Conservation (phyloP, 2,113 vertebrate genomes). For the Todiramphus chloris region DNA sequence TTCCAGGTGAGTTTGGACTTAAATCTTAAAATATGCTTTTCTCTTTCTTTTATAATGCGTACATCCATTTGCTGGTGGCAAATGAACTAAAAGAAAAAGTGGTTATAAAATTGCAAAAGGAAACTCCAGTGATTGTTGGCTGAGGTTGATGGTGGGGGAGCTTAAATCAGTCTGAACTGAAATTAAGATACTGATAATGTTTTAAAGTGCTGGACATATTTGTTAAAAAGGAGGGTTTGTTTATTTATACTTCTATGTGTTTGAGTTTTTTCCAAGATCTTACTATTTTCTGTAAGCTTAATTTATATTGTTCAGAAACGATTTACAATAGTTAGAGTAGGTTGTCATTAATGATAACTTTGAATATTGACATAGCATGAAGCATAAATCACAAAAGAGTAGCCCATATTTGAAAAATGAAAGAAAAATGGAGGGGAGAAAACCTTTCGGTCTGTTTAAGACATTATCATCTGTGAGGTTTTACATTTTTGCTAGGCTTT, state of each 20-base stretch:
- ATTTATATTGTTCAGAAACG: not conserved
- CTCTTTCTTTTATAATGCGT: not conserved
- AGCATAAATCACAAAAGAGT: not conserved
- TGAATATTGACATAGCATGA: not conserved
- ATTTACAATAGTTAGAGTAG: not conserved
- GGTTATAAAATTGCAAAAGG: not conserved
- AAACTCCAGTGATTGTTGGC: not conserved
- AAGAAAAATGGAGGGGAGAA: not conserved
- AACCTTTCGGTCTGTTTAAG: not conserved
- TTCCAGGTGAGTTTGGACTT: not conserved
- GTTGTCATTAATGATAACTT: not conserved
- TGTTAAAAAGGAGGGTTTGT: not conserved
- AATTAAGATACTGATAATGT: not conserved
- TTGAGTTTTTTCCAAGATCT: not conserved
- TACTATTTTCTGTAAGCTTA: not conserved
- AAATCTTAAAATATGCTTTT: not conserved
- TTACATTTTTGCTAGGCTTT: not conserved
- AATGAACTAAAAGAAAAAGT: not conserved
- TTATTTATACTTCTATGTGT: not conserved
- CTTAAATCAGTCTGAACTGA: not conserved
- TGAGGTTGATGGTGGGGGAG: not conserved
- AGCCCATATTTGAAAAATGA: not conserved
- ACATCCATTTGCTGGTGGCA: not conserved
- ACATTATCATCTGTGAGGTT: not conserved
- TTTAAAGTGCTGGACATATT: not conserved